Evolutionary conservation across 2,797 vertebrate species (phyloP).

Genomic region (Ctenochaetus hawaiiensis): DNA sequence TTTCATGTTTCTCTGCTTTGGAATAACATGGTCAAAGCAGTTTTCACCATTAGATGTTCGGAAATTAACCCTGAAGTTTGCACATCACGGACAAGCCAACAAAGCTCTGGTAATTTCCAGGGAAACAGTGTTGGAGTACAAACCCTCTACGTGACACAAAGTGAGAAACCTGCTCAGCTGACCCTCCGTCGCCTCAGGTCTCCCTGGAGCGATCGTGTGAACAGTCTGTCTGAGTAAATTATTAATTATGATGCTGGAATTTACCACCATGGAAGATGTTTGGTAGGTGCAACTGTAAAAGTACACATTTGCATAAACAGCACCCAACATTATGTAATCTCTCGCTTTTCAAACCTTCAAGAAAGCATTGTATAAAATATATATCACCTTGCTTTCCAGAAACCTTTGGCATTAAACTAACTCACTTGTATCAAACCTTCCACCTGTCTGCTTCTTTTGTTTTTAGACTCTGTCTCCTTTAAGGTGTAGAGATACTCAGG

Average conservation of each 20-base stretch:
- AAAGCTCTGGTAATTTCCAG: not conserved
- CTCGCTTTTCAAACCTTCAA: not conserved
- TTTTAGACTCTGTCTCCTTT: slow-evolving; percentile 29
- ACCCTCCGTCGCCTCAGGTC: slow-evolving; percentile 42
- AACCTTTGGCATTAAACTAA: not conserved
- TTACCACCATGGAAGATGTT: slow-evolving; percentile 10
- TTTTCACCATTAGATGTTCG: no score
- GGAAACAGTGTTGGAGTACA: slow-evolving; percentile 22
- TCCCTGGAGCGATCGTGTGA: slow-evolving; percentile 48
- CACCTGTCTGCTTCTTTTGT: slow-evolving; percentile 36
- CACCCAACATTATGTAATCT: slow-evolving; percentile 7
- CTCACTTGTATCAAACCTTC: slow-evolving; percentile 23
- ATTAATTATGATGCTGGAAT: slow-evolving; percentile 48
- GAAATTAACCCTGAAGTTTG: not conserved
- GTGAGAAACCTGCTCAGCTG: slow-evolving; percentile 27
- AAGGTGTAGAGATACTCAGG: slow-evolving; percentile 15
- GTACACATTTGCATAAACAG: slow-evolving; percentile 20
- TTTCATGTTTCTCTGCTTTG: no score
- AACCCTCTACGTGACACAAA: slow-evolving; percentile 11
- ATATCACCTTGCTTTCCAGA: no score
- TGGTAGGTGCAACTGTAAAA: not conserved
- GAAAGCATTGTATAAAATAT: not conserved
- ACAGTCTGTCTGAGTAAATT: slow-evolving; percentile 53
- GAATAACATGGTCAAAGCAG: no score
- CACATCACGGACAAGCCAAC: not conserved